A percentile compares a stretch with the other conserved stretches of the same genome.
Conservation (phyloP, 2,113 vertebrate species). For the Mohoua ochrocephala region DNA sequence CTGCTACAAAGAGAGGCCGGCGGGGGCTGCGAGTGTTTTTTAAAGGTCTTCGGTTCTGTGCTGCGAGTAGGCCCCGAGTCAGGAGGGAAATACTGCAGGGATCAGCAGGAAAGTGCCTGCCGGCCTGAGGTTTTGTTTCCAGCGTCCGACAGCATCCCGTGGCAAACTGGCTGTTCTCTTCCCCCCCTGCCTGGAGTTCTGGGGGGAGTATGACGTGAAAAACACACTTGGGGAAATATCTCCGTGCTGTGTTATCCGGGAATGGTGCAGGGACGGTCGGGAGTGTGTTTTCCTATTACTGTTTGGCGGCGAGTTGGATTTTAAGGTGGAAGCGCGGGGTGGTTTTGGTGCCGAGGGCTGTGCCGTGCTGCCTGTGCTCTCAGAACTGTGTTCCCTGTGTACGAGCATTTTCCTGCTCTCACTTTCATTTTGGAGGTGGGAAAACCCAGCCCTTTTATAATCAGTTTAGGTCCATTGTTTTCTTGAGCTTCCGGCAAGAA, state of each 20-base stretch:
- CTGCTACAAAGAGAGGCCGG: constrained; percentile 40
- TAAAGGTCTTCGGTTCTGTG: constrained; percentile 20
- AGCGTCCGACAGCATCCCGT: neutral
- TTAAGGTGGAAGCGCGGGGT: neutral
- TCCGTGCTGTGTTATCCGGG: neutral
- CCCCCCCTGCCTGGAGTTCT: neutral
- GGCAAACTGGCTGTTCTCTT: neutral
- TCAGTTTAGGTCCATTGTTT: constrained; percentile 55
- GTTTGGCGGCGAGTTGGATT: neutral
- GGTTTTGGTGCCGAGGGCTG: neutral
- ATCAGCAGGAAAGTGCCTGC: constrained; percentile 1
- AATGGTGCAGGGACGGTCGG: neutral
- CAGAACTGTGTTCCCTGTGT: neutral
- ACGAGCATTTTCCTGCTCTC: neutral
- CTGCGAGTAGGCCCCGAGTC: constrained; percentile 6
- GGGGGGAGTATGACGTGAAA: neutral
- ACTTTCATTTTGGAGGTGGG: constrained; percentile 48
- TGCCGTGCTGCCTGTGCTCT: neutral
- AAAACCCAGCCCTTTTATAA: constrained; percentile 12
- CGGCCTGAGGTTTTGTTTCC: neutral
- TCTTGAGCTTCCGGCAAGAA: constrained; percentile 43
- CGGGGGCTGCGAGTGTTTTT: neutral
- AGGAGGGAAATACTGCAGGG: constrained; percentile 26
- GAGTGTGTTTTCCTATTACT: neutral
- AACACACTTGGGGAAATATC: neutral